Conservation (phyloP, 37 sponge, comb jelly and placozoan species). For the Hexactinellida sp. region DNA sequence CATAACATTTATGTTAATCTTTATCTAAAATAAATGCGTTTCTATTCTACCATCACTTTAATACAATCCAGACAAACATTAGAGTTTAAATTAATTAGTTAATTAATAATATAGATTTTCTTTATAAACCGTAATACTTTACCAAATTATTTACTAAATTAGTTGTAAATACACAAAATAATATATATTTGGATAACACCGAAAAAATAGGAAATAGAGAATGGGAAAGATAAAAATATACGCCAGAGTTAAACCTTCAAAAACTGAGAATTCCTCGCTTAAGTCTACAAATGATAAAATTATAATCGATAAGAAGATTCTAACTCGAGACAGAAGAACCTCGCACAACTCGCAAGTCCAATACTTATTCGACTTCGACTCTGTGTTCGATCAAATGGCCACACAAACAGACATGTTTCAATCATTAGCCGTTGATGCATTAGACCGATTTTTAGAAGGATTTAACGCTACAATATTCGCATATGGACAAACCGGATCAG, state of each 20-base stretch:
- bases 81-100: no score
- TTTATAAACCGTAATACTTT: no score
- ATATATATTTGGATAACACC: neutral
- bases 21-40: no score
- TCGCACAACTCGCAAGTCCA: conserved; percentile 17
- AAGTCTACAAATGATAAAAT: neutral
- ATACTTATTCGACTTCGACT: conserved; percentile 41
- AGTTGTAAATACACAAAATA: neutral
- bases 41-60: no score
- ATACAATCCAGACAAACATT: no score
- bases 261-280: neutral
- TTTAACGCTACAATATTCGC: conserved; percentile 87
- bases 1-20: no score
- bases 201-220: no score
- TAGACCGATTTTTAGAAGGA: conserved; percentile 56
- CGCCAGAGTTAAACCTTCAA: conserved; percentile 40
- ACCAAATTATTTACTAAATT: neutral
- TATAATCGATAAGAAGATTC: neutral
- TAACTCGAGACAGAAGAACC: neutral
- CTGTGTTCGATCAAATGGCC: conserved; percentile 35
- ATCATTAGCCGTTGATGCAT: conserved; percentile 29
- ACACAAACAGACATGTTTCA: conserved; percentile 57
- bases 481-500: conserved; percentile 80
- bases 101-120: no score
- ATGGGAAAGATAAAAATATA: conserved; percentile 51